Percentiles rank a stretch among this genome's conserved stretches.
Conservation (phyloP, 2,113 vertebrate genomes). For the Salminus brasiliensis region DNA sequence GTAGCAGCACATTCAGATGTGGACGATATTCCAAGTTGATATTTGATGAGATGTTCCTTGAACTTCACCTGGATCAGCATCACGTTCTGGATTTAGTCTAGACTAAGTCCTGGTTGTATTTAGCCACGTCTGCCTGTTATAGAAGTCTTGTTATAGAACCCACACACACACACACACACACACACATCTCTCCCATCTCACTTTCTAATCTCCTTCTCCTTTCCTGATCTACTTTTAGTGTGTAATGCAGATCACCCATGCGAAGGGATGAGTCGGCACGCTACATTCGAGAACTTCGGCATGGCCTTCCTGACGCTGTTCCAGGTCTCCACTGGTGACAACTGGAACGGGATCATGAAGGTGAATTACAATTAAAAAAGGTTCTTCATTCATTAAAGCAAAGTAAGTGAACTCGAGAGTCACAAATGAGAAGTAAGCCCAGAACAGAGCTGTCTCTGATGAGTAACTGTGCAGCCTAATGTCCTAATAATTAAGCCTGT, state of each 20-base stretch:
- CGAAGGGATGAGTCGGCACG: conserved; percentile 96
- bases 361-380: conserved; percentile 64
- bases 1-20: too few species aligned
- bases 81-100: too few species aligned
- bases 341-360: conserved; percentile 99
- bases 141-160: too few species aligned
- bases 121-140: neutral
- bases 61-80: too few species aligned
- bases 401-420: neutral
- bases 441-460: too few species aligned
- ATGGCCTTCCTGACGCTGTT: conserved; percentile 98
- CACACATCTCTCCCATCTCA: too few species aligned
- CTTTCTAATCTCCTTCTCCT: neutral
- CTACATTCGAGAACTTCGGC: conserved; percentile 97
- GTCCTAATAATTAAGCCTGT: too few species aligned
- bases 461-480: too few species aligned
- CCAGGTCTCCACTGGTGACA: conserved; percentile 96
- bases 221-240: conserved; percentile 75
- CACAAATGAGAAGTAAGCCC: neutral
- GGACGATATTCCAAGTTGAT: too few species aligned
- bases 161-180: too few species aligned
- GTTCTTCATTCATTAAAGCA: neutral
- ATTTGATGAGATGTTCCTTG: too few species aligned
- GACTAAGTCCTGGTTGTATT: too few species aligned
- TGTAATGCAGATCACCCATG: conserved; percentile 94